A percentile compares a stretch with the other conserved stretches of the same genome.
phyloP scores from a whole-genome alignment of 2,888 invertebrate genomes.

The Amiota mariae region DNA sequence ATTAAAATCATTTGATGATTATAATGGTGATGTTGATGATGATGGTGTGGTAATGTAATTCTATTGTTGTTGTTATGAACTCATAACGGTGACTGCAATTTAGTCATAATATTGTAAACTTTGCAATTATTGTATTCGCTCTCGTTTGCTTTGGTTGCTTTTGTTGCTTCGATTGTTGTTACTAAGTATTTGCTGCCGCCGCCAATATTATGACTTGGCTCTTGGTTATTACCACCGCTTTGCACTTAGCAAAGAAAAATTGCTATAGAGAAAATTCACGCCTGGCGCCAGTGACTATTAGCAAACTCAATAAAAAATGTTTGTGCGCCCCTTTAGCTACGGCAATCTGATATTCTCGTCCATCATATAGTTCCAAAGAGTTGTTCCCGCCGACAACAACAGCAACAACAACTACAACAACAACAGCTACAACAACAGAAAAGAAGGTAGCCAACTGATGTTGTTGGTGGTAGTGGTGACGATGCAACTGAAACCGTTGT shows the following conservation, averaged over 20 bases:
- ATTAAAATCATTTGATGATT: no score
- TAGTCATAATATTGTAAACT: conserved; percentile 60
- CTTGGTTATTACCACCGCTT: conserved; percentile 52
- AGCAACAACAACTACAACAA: conserved; percentile 25
- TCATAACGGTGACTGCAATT: conserved; percentile 59
- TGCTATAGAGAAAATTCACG: conserved; percentile 58
- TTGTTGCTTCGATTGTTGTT: conserved; percentile 35
- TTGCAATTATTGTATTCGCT: conserved; percentile 68
- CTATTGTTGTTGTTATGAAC: background rate
- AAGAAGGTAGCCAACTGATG: background rate
- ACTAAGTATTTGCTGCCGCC: conserved; percentile 30
- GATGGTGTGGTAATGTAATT: background rate
- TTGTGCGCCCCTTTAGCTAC: conserved; percentile 29
- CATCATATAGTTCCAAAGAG: background rate
- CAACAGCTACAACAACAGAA: background rate
- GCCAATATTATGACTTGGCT: conserved; percentile 22
- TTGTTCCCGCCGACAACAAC: conserved; percentile 35
- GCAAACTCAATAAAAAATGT: conserved; percentile 34
- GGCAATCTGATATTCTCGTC: conserved; percentile 29
- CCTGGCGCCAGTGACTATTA: conserved; percentile 61
- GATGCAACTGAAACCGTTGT: conserved; percentile 49
- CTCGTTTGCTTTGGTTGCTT: conserved; percentile 58
- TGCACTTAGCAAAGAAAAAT: conserved; percentile 58
- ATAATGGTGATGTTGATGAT: no score
- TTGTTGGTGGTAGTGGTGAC: conserved; percentile 25